These are phyloP conservation scores for Casuarius casuarius DNA, from an alignment of 2,113 vertebrate genomes.

Conservation along the genomic window DNA sequence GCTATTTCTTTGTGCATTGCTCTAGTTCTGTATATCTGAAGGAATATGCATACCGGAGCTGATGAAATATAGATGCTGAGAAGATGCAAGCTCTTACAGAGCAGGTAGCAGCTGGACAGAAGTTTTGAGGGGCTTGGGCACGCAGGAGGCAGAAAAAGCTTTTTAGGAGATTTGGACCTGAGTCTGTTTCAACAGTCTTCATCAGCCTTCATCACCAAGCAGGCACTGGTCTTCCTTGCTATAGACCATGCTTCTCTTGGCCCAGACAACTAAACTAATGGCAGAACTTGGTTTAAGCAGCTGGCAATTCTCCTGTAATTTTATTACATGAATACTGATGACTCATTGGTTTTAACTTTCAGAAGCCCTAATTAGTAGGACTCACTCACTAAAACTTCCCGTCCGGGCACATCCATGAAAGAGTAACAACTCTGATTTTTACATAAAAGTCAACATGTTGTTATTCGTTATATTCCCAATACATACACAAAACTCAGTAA, in stretches of 20 bases:
- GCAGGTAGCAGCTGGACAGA: neutral
- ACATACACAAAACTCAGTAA: fast-evolving
- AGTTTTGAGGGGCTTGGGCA: neutral
- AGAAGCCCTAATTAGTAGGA: constrained; percentile 5
- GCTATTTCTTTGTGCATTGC: fast-evolving
- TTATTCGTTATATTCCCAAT: neutral
- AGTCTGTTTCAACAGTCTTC: neutral
- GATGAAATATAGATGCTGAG: neutral
- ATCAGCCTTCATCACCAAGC: neutral
- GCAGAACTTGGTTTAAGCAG: neutral
- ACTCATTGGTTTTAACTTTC: constrained; percentile 20
- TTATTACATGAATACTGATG: neutral
- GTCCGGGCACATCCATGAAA: neutral
- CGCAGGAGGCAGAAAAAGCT: neutral
- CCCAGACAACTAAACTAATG: neutral
- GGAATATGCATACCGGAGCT: neutral
- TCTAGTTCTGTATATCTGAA: neutral
- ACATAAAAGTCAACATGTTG: neutral
- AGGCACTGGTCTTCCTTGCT: neutral
- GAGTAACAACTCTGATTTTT: neutral
- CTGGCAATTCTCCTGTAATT: neutral
- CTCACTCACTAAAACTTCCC: constrained; percentile 16
- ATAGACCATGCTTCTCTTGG: neutral
- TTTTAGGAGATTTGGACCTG: neutral
- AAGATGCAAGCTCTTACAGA: neutral